Conservation (phyloP, 2,888 invertebrate species). For the Lissocephala sabroskyi region DNA sequence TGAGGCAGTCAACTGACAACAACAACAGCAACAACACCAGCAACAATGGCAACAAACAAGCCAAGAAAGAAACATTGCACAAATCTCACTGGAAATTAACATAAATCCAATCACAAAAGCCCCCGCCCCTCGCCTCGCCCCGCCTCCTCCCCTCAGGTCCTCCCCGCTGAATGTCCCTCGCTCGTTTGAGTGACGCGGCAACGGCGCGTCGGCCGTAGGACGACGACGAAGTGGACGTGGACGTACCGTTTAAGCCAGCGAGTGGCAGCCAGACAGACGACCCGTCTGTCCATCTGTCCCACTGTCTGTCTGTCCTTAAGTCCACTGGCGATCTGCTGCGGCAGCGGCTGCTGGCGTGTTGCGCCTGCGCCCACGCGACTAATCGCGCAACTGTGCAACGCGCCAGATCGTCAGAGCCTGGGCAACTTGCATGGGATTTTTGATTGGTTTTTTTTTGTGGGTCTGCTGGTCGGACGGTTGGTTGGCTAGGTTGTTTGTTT, state of each 20-base stretch:
- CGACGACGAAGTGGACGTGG: slow-evolving; percentile 30
- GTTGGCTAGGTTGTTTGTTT: not conserved
- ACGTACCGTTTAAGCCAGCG: slow-evolving; percentile 31
- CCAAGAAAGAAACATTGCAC: slow-evolving; percentile 50
- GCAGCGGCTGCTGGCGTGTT: slow-evolving; percentile 48
- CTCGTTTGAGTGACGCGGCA: slow-evolving; percentile 1
- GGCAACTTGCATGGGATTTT: slow-evolving; percentile 40
- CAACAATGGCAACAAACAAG: slow-evolving; percentile 32
- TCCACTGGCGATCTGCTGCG: slow-evolving; percentile 21
- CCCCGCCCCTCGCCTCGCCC: slow-evolving; percentile 27
- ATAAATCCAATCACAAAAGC: slow-evolving; percentile 62
- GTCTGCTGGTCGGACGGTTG: too few relatives aligned
- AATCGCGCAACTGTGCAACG: slow-evolving; percentile 52
- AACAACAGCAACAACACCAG: slow-evolving; percentile 28
- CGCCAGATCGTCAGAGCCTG: slow-evolving; percentile 45
- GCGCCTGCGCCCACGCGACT: slow-evolving; percentile 58
- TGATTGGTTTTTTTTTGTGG: slow-evolving; percentile 32
- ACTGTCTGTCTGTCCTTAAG: slow-evolving; percentile 20
- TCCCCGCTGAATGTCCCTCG: not conserved
- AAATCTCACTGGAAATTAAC: slow-evolving; percentile 61
- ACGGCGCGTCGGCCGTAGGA: slow-evolving; percentile 37
- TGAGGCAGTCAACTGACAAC: slow-evolving; percentile 18
- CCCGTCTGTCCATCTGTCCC: slow-evolving; percentile 7
- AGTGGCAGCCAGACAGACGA: not conserved
- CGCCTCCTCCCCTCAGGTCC: slow-evolving; percentile 24